These are phyloP conservation scores for Drosophila melanica DNA, from an alignment of 1,140 invertebrate species.

Conservation along the genomic window DNA sequence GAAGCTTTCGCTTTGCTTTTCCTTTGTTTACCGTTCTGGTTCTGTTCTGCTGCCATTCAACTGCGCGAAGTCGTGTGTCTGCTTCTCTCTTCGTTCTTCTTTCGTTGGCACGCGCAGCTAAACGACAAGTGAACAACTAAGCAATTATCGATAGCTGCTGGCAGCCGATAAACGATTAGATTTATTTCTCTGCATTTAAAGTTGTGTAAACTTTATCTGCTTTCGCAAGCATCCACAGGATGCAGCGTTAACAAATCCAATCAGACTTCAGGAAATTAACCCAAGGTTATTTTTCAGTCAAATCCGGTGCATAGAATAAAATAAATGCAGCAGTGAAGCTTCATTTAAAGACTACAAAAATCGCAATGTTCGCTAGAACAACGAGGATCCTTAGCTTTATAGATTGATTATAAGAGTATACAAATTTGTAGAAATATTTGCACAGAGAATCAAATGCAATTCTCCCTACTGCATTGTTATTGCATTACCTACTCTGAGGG, in stretches of 20 bases:
- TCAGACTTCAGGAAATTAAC: constrained; percentile 20
- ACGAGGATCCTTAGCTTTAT: too few relatives aligned
- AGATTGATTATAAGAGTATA: too few relatives aligned
- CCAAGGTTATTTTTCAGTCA: not conserved
- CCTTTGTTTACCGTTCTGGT: not conserved
- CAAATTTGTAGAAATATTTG: not conserved
- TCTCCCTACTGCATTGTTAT: not conserved
- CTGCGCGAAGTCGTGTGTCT: not conserved
- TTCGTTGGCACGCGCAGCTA: too few relatives aligned
- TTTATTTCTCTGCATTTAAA: not conserved
- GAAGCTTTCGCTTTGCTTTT: constrained; percentile 21
- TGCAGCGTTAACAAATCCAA: constrained; percentile 6
- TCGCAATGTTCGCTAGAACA: too few relatives aligned
- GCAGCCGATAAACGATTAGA: not conserved
- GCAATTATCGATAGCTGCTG: constrained; percentile 5
- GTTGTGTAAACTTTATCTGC: too few relatives aligned
- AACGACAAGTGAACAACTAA: not conserved
- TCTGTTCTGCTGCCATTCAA: not conserved
- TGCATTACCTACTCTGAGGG: constrained; percentile 2
- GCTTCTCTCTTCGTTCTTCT: not conserved
- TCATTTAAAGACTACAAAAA: too few relatives aligned
- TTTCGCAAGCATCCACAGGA: too few relatives aligned
- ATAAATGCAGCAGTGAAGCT: too few relatives aligned
- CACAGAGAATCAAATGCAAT: not conserved
- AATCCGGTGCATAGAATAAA: too few relatives aligned